Percentiles rank a stretch among this genome's conserved stretches.
These are phyloP conservation scores for Hymenochirus boettgeri DNA, from an alignment of 2,113 vertebrate species.

Conservation along the genomic window DNA sequence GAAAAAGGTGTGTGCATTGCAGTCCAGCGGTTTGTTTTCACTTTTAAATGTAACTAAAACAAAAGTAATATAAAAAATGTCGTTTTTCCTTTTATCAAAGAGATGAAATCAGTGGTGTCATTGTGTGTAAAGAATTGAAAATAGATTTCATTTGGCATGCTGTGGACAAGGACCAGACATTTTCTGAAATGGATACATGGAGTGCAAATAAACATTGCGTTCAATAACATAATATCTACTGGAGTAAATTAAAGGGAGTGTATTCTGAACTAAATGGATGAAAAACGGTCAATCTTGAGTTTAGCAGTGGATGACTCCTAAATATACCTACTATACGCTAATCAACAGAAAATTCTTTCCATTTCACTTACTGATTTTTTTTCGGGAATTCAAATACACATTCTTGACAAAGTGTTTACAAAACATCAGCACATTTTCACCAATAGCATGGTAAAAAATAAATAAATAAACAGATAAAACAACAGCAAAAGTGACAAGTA, in stretches of 20 bases:
- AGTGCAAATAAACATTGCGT: constrained; percentile 10
- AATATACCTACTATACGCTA: constrained; percentile 15
- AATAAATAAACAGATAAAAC: too few species aligned
- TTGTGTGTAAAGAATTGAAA: constrained; percentile 16
- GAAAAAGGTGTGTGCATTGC: not conserved
- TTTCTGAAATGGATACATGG: constrained; percentile 30
- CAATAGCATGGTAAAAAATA: too few species aligned
- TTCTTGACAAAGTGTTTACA: not conserved
- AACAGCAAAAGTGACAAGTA: too few species aligned
- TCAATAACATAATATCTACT: not conserved
- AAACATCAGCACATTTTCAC: not conserved
- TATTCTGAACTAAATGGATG: constrained; percentile 1
- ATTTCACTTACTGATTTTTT: not conserved
- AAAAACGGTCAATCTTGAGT: constrained; percentile 20
- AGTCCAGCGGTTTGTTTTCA: not conserved
- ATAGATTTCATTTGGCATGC: constrained; percentile 28
- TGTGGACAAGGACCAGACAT: constrained; percentile 26
- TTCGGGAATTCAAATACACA: not conserved
- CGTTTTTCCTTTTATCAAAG: constrained; percentile 1
- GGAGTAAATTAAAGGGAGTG: constrained; percentile 23
- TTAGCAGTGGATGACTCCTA: not conserved
- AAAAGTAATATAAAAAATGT: constrained; percentile 24
- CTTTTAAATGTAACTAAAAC: constrained; percentile 12
- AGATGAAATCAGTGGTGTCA: constrained; percentile 17
- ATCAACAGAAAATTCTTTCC: not conserved